Evolutionary conservation across 2,797 vertebrate genomes (phyloP).

Genomic region (Pantherophis vulpinus): DNA sequence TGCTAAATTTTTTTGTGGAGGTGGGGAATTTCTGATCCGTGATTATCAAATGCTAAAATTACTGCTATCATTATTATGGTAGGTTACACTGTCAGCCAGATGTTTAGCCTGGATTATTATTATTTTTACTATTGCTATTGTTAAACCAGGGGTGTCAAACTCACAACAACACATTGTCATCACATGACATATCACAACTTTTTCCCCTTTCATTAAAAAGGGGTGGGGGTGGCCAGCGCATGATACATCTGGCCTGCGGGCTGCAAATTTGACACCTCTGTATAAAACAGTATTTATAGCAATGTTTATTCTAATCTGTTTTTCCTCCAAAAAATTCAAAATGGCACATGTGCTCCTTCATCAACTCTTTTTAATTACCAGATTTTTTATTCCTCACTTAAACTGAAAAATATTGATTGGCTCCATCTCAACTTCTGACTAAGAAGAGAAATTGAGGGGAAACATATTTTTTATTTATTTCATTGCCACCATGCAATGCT

Average conservation of each 20-base stretch:
- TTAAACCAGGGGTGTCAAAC: background rate
- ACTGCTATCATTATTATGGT: background rate
- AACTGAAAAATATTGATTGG: background rate
- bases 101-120: background rate
- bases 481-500: background rate
- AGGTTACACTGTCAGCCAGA: background rate
- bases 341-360: background rate
- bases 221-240: too few relatives aligned
- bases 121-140: background rate
- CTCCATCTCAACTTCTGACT: background rate
- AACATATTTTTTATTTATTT: background rate
- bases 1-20: background rate
- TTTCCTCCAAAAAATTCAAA: background rate
- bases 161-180: too few relatives aligned
- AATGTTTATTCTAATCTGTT: background rate
- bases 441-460: background rate
- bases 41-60: background rate
- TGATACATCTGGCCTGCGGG: too few relatives aligned
- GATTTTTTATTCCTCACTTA: background rate
- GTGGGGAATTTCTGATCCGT: background rate
- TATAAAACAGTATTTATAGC: background rate
- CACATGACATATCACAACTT: too few relatives aligned
- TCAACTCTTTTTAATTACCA: background rate
- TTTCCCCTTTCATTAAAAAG: too few relatives aligned
- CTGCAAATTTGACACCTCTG: too few relatives aligned